These are phyloP conservation scores for Lepus townsendii DNA, from an alignment of 2,797 vertebrate genomes.

Conservation along the genomic window DNA sequence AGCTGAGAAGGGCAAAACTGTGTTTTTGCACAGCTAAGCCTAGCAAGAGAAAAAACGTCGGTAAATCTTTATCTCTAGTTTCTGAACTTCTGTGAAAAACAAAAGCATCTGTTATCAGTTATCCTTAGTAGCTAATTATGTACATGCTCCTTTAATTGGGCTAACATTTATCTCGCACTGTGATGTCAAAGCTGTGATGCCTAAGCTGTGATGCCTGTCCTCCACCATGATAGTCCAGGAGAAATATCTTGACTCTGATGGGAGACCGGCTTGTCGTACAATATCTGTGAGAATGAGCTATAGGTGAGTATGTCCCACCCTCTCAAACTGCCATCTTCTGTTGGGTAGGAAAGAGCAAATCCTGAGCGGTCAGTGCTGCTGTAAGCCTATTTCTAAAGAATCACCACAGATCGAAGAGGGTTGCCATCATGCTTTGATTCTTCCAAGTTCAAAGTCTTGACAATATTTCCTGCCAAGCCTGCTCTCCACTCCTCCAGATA, in stretches of 20 bases:
- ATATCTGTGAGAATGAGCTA: background rate
- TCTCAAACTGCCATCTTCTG: background rate
- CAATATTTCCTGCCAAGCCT: background rate
- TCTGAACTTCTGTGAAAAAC: background rate
- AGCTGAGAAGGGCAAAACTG: slow-evolving; percentile 30
- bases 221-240: background rate
- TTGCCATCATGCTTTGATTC: background rate
- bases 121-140: background rate
- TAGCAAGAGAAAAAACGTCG: slow-evolving; percentile 23
- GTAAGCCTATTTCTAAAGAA: slow-evolving; percentile 41
- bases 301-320: background rate
- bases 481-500: background rate
- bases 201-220: background rate
- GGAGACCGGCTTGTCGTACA: background rate
- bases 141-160: background rate
- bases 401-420: background rate
- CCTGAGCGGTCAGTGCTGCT: background rate
- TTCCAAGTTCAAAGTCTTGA: slow-evolving; percentile 33
- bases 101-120: slow-evolving; percentile 15
- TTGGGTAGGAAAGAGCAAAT: background rate
- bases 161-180: slow-evolving; percentile 6
- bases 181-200: slow-evolving; percentile 2
- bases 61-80: slow-evolving; percentile 15
- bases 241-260: slow-evolving; percentile 37
- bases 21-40: background rate